Evolutionary conservation across 2,113 vertebrate species (phyloP).

Genomic region (Antigone vipio): DNA sequence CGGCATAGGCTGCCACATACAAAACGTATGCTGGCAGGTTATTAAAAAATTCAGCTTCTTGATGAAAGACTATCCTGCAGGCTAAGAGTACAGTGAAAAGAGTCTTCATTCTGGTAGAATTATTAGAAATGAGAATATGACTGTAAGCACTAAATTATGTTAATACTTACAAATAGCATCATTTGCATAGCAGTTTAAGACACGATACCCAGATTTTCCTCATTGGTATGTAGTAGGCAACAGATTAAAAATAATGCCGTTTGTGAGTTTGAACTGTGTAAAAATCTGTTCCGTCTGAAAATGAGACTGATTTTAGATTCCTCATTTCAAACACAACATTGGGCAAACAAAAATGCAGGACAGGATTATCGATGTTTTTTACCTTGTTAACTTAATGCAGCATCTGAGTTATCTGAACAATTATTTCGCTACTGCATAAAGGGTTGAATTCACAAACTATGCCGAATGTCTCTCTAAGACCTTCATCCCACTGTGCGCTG

Average conservation of each 20-base stretch:
- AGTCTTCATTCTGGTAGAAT: constrained; percentile 77
- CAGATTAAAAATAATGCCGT: constrained; percentile 72
- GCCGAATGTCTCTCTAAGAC: background rate
- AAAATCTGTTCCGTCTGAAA: constrained; percentile 21
- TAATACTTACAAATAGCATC: constrained; percentile 84
- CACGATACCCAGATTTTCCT: constrained; percentile 67
- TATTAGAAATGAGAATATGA: constrained; percentile 83
- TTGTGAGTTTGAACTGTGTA: constrained; percentile 25
- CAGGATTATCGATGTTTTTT: background rate
- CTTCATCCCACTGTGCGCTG: background rate
- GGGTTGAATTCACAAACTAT: background rate
- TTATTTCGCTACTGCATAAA: background rate
- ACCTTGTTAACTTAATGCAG: background rate
- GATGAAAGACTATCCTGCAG: constrained; percentile 86
- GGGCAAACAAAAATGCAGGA: background rate
- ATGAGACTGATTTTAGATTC: constrained; percentile 20
- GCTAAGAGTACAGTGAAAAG: constrained; percentile 79
- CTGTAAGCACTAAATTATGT: constrained; percentile 86
- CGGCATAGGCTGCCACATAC: constrained; percentile 65
- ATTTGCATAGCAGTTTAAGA: constrained; percentile 84
- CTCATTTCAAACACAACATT: background rate
- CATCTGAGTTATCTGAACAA: background rate
- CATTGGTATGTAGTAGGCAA: constrained; percentile 67
- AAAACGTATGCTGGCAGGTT: constrained; percentile 81
- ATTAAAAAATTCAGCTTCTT: constrained; percentile 84